Percentiles rank a stretch among this genome's conserved stretches.
phyloP scores from a whole-genome alignment of 2,888 invertebrate genomes.

The Isotomurus palustris region DNA sequence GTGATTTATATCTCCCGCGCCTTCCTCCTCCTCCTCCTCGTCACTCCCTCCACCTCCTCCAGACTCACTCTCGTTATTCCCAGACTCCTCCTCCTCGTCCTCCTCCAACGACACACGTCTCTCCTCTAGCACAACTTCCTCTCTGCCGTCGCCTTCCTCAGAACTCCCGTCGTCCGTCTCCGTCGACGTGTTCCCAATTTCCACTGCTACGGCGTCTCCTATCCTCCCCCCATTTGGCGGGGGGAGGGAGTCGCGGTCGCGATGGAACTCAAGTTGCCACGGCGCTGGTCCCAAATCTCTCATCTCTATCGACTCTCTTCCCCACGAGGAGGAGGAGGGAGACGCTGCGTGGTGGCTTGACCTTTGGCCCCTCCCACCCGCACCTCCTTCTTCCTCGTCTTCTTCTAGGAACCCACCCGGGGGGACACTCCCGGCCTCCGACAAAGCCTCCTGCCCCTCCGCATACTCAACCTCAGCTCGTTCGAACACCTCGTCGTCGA shows the following conservation, averaged over 20 bases:
- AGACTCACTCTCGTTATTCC: conserved; percentile 17
- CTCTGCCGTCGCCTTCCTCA: conserved; percentile 20
- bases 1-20: conserved; percentile 32
- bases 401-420: conserved; percentile 54
- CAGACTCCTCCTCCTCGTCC: conserved; percentile 29
- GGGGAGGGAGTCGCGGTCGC: conserved; percentile 40
- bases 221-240: conserved; percentile 31
- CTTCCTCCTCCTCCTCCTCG: conserved; percentile 27
- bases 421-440: conserved; percentile 46
- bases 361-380: conserved; percentile 59
- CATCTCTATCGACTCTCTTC: conserved; percentile 64
- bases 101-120: conserved; percentile 20
- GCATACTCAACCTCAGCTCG: conserved; percentile 21
- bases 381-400: conserved; percentile 45
- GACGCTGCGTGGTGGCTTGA: conserved; percentile 15
- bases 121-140: conserved; percentile 20
- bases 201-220: conserved; percentile 35
- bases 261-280: conserved; percentile 54
- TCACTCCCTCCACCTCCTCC: conserved; percentile 49
- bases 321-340: conserved; percentile 55
- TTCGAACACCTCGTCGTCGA: conserved; percentile 44
- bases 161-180: conserved; percentile 32
- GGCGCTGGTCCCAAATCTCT: conserved; percentile 57
- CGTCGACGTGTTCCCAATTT: conserved; percentile 40
- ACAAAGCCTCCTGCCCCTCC: conserved; percentile 11